A percentile compares a stretch with the other conserved stretches of the same genome.
phyloP scores from a whole-genome alignment of 2,888 invertebrate species.

The Sturmia bella region DNA sequence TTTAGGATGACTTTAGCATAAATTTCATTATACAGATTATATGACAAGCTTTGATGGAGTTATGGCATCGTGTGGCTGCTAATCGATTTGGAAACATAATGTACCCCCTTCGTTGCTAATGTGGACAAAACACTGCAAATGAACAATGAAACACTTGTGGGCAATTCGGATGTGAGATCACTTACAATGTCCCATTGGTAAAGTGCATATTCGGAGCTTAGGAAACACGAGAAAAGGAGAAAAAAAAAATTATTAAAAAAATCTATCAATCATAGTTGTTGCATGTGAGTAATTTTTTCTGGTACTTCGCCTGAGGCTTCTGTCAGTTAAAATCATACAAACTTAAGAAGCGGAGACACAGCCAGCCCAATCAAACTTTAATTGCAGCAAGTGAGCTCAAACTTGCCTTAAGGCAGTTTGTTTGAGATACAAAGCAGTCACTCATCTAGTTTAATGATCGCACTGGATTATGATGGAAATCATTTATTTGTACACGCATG shows the following conservation, averaged over 20 bases:
- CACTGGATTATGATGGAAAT: slow-evolving; percentile 71
- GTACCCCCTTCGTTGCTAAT: slow-evolving; percentile 34
- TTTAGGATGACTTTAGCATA: slow-evolving; percentile 14
- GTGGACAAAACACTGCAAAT: slow-evolving; percentile 43
- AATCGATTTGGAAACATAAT: slow-evolving; percentile 57
- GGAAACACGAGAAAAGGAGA: neutral
- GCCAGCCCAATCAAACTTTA: slow-evolving; percentile 18
- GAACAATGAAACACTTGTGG: slow-evolving; percentile 37
- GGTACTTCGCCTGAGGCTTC: slow-evolving; percentile 54
- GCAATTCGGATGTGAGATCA: slow-evolving; percentile 21
- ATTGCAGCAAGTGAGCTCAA: neutral
- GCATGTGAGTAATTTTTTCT: slow-evolving; percentile 28
- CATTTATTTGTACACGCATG: slow-evolving; percentile 70
- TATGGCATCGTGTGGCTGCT: slow-evolving; percentile 42
- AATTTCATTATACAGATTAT: slow-evolving; percentile 50
- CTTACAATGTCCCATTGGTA: slow-evolving; percentile 51
- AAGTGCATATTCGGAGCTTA: slow-evolving; percentile 18
- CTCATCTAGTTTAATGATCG: slow-evolving; percentile 67
- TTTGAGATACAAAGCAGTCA: slow-evolving; percentile 34
- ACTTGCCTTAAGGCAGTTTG: neutral
- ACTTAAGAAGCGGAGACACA: slow-evolving; percentile 11
- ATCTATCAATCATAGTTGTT: slow-evolving; percentile 65
- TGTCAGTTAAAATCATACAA: slow-evolving; percentile 56
- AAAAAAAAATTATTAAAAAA: slow-evolving; percentile 18
- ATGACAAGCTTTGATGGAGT: slow-evolving; percentile 51